Conservation (phyloP, 1,140 invertebrate genomes). For the Drosophila leontia region DNA sequence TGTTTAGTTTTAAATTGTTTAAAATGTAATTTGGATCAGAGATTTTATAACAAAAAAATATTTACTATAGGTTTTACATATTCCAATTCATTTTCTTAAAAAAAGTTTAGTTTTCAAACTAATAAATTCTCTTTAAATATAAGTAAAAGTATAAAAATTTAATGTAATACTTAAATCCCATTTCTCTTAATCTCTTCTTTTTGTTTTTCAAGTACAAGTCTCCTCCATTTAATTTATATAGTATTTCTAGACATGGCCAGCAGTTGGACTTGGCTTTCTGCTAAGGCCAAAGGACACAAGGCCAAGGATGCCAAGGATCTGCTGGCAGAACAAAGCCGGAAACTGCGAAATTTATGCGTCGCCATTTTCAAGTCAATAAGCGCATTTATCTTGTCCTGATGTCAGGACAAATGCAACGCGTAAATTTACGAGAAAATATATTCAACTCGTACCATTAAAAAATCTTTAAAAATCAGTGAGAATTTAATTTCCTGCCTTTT, state of each 20-base stretch:
- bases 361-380: slow-evolving; percentile 79
- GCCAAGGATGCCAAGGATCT: not conserved
- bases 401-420: slow-evolving; percentile 6
- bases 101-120: no score
- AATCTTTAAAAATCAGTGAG: not conserved
- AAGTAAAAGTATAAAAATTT: no score
- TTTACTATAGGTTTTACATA: no score
- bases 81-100: no score
- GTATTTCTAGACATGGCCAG: slow-evolving; percentile 2
- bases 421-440: slow-evolving; percentile 1
- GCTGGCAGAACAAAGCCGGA: slow-evolving; percentile 28
- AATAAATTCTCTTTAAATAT: no score
- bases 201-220: not conserved
- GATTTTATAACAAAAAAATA: no score
- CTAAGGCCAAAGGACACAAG: slow-evolving; percentile 5
- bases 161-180: slow-evolving; percentile 5
- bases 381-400: slow-evolving; percentile 71
- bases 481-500: not conserved
- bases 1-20: no score
- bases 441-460: not conserved
- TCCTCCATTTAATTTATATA: slow-evolving; percentile 43
- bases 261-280: slow-evolving; percentile 31
- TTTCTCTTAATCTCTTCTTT: not conserved
- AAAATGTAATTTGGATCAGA: no score
- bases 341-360: slow-evolving; percentile 71